Evolutionary conservation across 1,140 invertebrate genomes (phyloP).

Genomic region (Xylocopa sonorina): DNA sequence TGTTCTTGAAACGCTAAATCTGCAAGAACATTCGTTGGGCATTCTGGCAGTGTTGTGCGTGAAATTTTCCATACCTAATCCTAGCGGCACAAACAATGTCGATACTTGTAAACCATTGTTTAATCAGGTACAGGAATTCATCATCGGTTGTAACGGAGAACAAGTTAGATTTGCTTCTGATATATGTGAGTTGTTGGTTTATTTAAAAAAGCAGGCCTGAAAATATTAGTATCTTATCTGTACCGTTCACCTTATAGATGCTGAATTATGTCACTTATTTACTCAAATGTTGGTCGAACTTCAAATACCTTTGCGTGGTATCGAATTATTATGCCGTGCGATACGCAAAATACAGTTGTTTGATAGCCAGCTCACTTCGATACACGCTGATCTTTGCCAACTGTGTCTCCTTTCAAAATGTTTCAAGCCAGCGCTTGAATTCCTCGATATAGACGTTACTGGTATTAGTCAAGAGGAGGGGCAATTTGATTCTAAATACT

Average conservation of each 20-base stretch:
- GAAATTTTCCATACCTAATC: constrained; percentile 85
- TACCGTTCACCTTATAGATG: constrained; percentile 84
- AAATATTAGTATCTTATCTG: constrained; percentile 1
- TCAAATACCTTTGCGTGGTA: constrained; percentile 91
- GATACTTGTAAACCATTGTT: constrained; percentile 83
- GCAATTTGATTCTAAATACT: constrained; percentile 95
- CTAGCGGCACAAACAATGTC: constrained; percentile 67
- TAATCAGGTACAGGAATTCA: constrained; percentile 91
- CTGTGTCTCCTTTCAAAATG: constrained; percentile 95
- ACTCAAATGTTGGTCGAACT: constrained; percentile 90
- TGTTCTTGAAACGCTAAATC: constrained; percentile 93
- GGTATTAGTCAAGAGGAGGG: constrained; percentile 93
- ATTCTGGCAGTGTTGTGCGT: constrained; percentile 92
- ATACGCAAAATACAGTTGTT: constrained; percentile 94
- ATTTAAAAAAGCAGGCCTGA: neutral
- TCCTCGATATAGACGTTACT: constrained; percentile 95
- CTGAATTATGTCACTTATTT: constrained; percentile 93
- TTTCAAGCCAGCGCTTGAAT: constrained; percentile 94
- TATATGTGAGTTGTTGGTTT: constrained; percentile 86
- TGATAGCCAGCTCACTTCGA: constrained; percentile 94
- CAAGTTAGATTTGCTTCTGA: constrained; percentile 93
- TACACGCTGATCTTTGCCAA: constrained; percentile 96
- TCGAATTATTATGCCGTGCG: constrained; percentile 91
- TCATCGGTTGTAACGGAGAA: constrained; percentile 91
- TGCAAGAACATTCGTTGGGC: constrained; percentile 94